Evolutionary conservation across 2,113 vertebrate species (phyloP), one percentile per base, ranked within the genome.

Genomic region (Sinocyclocheilus grahami): DNA sequence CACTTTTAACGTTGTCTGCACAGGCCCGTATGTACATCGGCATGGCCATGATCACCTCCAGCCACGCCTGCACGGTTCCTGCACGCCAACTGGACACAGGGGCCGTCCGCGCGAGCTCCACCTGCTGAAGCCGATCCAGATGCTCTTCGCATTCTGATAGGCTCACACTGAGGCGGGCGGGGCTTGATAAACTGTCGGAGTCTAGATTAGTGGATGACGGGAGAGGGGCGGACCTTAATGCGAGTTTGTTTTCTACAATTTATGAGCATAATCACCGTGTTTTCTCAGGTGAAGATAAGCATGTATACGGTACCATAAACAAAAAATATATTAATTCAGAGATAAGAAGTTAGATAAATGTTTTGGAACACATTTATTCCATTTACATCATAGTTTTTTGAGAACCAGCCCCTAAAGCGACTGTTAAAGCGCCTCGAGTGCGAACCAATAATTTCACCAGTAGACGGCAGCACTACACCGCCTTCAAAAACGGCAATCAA

Each of bases 11-110:
- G 13, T 97, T 97, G 90, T 97, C 96, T 0, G 95, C 91, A 46
- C 96, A 97, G 87, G 94, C 93, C 58, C 96, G 96, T 72, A 94
- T 95, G 76, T 97, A 97, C 96, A 97, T 97, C n/a, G 96, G 96
- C 96, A 97, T 97, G 48, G 96, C 96, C 96, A 97, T 97, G 91
- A 96, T 95, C 78, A 97, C 96, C 92, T 97, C 96, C 69, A 97
- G 95, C 96, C 96, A 97, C 86, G 96, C 95, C 93, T 96, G 96
- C 82, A 97, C 95, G 0, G 96, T 94, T 72, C 96, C 95, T 0
- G 96, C 96, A 92, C 96, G 95, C 96, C 96, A 97, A 84, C 92
- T 95, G 33, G 96, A 96, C 96, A 97, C 97, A 89, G 95, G 95
- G 0, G 94, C 95, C 30, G 88, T 91, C 89, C 95, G 91, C 76